These are phyloP conservation scores for Apotomis betuletana DNA, from an alignment of 2,888 invertebrate genomes.

Conservation along the genomic window DNA sequence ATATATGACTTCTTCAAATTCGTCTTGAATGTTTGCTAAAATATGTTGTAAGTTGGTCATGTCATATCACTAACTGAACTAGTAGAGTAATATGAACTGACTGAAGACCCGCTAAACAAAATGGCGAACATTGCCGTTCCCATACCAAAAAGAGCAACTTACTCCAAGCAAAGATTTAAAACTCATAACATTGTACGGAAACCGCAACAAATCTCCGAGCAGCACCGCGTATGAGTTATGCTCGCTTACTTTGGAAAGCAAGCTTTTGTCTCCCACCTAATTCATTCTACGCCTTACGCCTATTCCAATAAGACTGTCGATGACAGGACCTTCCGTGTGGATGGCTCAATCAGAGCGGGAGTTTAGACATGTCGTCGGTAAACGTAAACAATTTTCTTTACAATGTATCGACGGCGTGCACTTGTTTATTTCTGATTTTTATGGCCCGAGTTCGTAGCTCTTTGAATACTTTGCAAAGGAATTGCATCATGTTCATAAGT, in stretches of 20 bases:
- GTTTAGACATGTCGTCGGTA: slow-evolving; percentile 69
- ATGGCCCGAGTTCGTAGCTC: not conserved
- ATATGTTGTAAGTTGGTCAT: no score
- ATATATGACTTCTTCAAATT: no score
- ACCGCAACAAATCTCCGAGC: slow-evolving; percentile 80
- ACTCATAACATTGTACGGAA: slow-evolving; percentile 73
- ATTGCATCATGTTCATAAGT: not conserved
- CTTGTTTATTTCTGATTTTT: slow-evolving; percentile 15
- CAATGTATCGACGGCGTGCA: slow-evolving; percentile 59
- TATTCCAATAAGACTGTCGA: slow-evolving; percentile 30
- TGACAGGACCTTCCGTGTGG: slow-evolving; percentile 42
- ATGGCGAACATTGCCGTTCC: slow-evolving; percentile 59
- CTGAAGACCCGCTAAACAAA: slow-evolving; percentile 43
- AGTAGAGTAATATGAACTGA: not conserved
- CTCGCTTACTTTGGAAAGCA: slow-evolving; percentile 66
- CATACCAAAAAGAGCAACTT: slow-evolving; percentile 51
- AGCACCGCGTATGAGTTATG: slow-evolving; percentile 70
- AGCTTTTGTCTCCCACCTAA: slow-evolving; percentile 26
- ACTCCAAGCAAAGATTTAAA: slow-evolving; percentile 64
- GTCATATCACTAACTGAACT: no score
- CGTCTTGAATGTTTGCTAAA: no score
- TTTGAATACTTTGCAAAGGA: slow-evolving; percentile 4
- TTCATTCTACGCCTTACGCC: slow-evolving; percentile 42
- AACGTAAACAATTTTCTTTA: slow-evolving; percentile 74
- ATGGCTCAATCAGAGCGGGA: slow-evolving; percentile 76